A percentile compares a stretch with the other conserved stretches of the same genome.
These are phyloP conservation scores for Argya squamiceps DNA, from an alignment of 2,797 vertebrate species.

Conservation along the genomic window DNA sequence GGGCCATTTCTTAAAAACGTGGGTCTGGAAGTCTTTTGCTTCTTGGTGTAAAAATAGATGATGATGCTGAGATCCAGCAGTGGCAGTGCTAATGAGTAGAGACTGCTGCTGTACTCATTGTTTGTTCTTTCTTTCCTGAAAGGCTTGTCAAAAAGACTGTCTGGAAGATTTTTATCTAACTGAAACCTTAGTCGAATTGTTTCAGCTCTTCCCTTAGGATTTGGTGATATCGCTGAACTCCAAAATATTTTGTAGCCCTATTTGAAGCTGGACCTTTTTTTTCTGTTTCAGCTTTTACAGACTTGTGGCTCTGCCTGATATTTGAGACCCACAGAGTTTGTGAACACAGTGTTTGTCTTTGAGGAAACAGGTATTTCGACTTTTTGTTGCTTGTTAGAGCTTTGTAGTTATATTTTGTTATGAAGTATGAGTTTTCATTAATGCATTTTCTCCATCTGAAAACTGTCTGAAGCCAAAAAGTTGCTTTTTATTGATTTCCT, in stretches of 20 bases:
- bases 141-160: background rate
- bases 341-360: background rate
- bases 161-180: background rate
- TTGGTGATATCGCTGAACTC: background rate
- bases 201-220: background rate
- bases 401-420: constrained; percentile 1
- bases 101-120: background rate
- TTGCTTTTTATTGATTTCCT: background rate
- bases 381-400: background rate
- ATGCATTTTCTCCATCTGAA: background rate
- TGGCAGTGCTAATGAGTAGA: background rate
- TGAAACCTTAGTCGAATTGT: background rate
- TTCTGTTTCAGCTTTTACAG: background rate
- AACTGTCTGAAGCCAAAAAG: background rate
- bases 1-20: background rate
- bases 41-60: background rate
- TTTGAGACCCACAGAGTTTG: background rate
- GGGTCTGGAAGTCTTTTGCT: background rate
- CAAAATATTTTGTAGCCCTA: background rate
- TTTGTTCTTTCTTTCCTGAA: background rate
- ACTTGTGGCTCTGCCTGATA: background rate
- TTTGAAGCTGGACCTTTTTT: background rate
- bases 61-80: background rate
- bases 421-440: background rate
- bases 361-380: background rate